Evolutionary conservation across 1,140 invertebrate genomes (phyloP).

Genomic region (Microplitis mediator): DNA sequence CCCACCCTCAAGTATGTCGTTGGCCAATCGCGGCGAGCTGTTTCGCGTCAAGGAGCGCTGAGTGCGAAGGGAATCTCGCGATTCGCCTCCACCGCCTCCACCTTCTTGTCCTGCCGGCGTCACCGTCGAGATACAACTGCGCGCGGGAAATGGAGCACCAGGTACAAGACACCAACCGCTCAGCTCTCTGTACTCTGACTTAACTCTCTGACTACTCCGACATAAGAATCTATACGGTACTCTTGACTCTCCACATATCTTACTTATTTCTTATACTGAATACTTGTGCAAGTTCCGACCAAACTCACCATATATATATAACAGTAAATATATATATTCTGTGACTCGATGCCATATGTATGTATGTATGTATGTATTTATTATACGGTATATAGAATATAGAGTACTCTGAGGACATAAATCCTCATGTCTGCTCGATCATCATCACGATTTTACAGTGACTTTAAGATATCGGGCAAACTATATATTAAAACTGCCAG

Average conservation of each 20-base stretch:
- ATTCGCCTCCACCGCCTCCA: conserved; percentile 30
- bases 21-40: conserved; percentile 36
- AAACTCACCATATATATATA: conserved; percentile 8
- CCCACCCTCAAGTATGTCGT: conserved; percentile 33
- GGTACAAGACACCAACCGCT: neutral
- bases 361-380: too few relatives aligned
- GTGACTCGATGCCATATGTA: neutral
- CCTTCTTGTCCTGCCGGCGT: conserved; percentile 31
- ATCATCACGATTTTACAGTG: conserved; percentile 33
- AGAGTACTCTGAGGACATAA: conserved; percentile 38
- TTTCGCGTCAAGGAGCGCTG: conserved; percentile 14
- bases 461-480: neutral
- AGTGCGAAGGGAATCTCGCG: conserved; percentile 47
- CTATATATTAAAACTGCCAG: too few relatives aligned
- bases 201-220: neutral
- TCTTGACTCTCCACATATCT: conserved; percentile 22
- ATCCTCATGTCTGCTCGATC: conserved; percentile 33
- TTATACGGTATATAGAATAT: neutral
- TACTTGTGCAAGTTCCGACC: neutral
- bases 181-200: neutral
- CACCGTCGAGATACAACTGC: conserved; percentile 16
- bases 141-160: conserved; percentile 53
- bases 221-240: conserved; percentile 19
- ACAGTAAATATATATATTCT: conserved; percentile 5
- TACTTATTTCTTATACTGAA: conserved; percentile 16